Evolutionary conservation across 1,140 invertebrate genomes (phyloP), one percentile per base, ranked within the genome.

Genomic region (Leptopilina clavipes): DNA sequence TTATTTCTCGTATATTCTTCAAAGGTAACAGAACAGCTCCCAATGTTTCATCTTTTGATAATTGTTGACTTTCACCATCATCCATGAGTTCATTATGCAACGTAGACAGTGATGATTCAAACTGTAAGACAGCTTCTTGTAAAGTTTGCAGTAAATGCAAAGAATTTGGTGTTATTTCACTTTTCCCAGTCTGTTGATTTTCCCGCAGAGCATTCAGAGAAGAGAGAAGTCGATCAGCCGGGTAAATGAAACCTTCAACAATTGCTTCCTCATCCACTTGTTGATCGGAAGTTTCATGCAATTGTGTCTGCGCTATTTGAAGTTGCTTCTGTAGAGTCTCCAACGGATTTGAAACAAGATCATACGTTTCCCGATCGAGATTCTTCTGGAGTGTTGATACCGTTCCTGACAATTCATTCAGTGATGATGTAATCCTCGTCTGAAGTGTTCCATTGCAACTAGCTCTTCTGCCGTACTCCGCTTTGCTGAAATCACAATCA

Each of bases 221-320:
- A 0, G 82, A 84, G 2, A 79, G 45, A 56, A 90, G 81, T 48
- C 82, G 80, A 83, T 89, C 88, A 1, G 82, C 78, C 11, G 89
- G 88, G 79, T 86, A 88, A 45, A 90, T 65, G 56, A 90, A 89
- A 31, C 85, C 87, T 81, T 90, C 88, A 7, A 90, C 79, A 17
- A 90, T 87, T 0, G 82, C 85, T 73, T 89, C 89, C 70, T 88
- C 88, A 25, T 89, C 87, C 10, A 88, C 70, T 2, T 79, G 54
- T 73, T 87, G 85, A 70, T 81, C 83, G 8, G 45, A 74, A 12
- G 80, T 75, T 54, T 86, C 79, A 59, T 78, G 76, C 45, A 89
- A 82, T 54, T 89, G 84, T 0, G 73, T 81, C 70, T 86, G 80
- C 0, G 86, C 76, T 19, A 86, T 37, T 6, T 84, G 79, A 25